phyloP scores from a whole-genome alignment of 2,888 invertebrate genomes.

The Aethes cnicana region DNA sequence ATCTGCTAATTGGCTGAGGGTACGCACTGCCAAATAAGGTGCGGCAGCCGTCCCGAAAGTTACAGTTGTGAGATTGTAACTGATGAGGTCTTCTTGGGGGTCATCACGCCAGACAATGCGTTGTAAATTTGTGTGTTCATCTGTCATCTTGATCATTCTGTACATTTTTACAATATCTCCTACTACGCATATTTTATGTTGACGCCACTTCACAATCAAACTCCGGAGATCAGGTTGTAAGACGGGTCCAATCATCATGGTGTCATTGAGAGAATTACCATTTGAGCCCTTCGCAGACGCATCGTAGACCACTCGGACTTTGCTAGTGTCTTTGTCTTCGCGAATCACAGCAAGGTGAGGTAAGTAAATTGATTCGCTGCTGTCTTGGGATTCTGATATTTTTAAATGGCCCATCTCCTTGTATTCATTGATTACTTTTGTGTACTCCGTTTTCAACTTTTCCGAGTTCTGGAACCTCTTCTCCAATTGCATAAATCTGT shows the following conservation, averaged over 20 bases:
- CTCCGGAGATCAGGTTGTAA: slow-evolving; percentile 36
- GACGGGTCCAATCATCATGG: slow-evolving; percentile 33
- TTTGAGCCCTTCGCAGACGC: slow-evolving; percentile 33
- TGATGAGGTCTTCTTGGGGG: not conserved
- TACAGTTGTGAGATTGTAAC: not conserved
- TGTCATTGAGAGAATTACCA: slow-evolving; percentile 34
- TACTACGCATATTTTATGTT: slow-evolving; percentile 34
- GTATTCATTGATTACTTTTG: slow-evolving; percentile 33
- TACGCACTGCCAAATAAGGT: not conserved
- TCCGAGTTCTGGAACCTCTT: slow-evolving; percentile 24
- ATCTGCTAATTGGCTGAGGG: no score
- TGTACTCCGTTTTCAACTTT: slow-evolving; percentile 30
- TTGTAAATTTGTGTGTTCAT: not conserved
- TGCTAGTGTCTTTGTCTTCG: slow-evolving; percentile 36
- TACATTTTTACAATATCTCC: slow-evolving; percentile 42
- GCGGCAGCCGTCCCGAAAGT: not conserved
- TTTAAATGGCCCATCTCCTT: not conserved
- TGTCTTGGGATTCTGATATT: not conserved
- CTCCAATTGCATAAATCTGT: slow-evolving; percentile 33
- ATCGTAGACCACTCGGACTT: slow-evolving; percentile 38
- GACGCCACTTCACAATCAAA: slow-evolving; percentile 33
- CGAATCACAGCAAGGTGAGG: slow-evolving; percentile 39
- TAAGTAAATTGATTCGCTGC: slow-evolving; percentile 29
- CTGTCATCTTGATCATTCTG: slow-evolving; percentile 15
- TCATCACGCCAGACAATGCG: not conserved